These are phyloP conservation scores for Steatocranus sp. DNA, from an alignment of 2,797 vertebrate genomes.

Conservation along the genomic window DNA sequence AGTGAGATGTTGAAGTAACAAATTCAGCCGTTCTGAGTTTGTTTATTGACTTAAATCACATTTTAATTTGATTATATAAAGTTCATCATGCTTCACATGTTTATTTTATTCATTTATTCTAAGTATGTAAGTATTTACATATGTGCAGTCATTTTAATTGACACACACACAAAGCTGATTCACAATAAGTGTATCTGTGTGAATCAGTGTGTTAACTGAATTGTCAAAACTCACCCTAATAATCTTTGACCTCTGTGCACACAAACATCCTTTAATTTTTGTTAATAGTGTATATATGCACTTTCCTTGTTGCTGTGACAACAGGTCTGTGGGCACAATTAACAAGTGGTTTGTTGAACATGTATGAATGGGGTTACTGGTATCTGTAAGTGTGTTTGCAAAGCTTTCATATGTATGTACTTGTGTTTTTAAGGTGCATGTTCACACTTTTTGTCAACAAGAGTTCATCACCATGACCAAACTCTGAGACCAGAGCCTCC, in stretches of 20 bases:
- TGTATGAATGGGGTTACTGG: background rate
- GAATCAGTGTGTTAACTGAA: background rate
- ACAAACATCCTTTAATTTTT: background rate
- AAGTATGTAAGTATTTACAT: background rate
- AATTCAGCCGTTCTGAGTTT: background rate
- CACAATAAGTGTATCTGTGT: background rate
- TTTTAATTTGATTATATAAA: background rate
- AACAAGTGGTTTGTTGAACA: background rate
- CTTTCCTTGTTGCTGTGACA: slow-evolving; percentile 23
- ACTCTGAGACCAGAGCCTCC: background rate
- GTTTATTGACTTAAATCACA: background rate
- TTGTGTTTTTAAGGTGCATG: background rate
- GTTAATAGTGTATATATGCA: background rate
- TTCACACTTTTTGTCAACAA: background rate
- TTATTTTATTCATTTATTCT: background rate
- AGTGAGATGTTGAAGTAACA: background rate
- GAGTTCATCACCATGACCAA: background rate
- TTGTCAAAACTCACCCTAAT: slow-evolving; percentile 13
- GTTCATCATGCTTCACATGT: background rate
- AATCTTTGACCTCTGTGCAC: background rate
- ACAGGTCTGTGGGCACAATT: background rate
- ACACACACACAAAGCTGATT: background rate
- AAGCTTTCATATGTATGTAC: background rate
- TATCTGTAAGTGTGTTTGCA: background rate
- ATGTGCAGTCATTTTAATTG: background rate